Evolutionary conservation across 2,113 vertebrate species (phyloP).

Genomic region (Genyomyrus donnyi): DNA sequence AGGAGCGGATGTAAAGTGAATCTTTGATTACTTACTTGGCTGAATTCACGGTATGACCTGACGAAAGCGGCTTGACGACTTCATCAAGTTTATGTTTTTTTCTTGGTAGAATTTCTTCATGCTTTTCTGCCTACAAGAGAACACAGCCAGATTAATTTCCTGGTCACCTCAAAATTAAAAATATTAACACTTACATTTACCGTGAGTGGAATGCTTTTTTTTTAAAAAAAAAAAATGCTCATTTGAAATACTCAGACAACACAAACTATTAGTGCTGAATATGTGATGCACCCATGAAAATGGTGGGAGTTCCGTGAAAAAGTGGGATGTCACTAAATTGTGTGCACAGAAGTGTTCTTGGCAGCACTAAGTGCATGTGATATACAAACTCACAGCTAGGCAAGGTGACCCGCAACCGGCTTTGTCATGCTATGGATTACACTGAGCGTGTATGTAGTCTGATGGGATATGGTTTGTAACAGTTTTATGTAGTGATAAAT

Average conservation of each 20-base stretch:
- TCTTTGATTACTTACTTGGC: conserved; percentile 57
- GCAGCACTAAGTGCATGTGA: not conserved
- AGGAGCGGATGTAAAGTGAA: not conserved
- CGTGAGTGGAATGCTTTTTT: not conserved
- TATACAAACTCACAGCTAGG: not conserved
- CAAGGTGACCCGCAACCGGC: not conserved
- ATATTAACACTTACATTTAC: not conserved
- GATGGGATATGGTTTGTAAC: not conserved
- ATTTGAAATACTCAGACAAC: not conserved
- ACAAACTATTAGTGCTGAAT: not conserved
- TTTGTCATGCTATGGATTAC: not conserved
- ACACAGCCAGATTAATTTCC: not conserved
- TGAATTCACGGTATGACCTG: conserved; percentile 45
- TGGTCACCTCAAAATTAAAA: not conserved
- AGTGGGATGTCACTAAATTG: not conserved
- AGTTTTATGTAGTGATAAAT: not conserved
- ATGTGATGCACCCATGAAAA: not conserved
- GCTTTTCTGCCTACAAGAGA: conserved; percentile 48
- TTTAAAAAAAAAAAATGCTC: not conserved
- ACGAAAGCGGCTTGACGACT: conserved; percentile 42
- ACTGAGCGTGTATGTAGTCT: not conserved
- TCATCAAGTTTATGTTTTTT: conserved; percentile 66
- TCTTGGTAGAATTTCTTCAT: conserved; percentile 42
- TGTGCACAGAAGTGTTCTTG: not conserved
- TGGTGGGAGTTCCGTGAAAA: not conserved